Evolutionary conservation across 2,113 vertebrate genomes (phyloP).

Genomic region (Parus major): DNA sequence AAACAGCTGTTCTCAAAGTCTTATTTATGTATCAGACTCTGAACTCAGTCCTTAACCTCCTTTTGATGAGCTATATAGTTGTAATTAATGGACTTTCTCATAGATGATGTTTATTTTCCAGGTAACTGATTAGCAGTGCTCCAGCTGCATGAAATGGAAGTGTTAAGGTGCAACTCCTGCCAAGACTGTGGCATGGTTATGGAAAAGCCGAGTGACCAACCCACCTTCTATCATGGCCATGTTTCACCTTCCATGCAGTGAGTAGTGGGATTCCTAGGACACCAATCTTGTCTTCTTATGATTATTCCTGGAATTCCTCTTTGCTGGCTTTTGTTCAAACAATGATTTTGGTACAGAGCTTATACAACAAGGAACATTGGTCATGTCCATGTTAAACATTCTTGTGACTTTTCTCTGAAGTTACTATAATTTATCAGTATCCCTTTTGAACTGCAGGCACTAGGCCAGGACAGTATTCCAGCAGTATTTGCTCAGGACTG

Average conservation of each 20-base stretch:
- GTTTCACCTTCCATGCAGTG: background rate
- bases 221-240: background rate
- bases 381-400: background rate
- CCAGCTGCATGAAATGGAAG: background rate
- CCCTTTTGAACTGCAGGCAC: background rate
- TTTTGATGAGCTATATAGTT: background rate
- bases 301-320: background rate
- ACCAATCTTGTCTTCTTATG: background rate
- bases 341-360: background rate
- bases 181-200: background rate
- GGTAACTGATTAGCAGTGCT: background rate
- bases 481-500: background rate
- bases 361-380: background rate
- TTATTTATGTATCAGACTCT: background rate
- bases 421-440: background rate
- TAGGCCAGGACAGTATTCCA: background rate
- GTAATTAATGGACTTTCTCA: background rate
- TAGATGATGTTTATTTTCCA: background rate
- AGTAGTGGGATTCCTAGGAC: background rate
- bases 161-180: background rate
- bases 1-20: background rate
- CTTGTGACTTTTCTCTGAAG: background rate
- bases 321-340: background rate
- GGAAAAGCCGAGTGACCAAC: background rate
- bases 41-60: background rate